Base-by-base conservation (phyloP, 2,113 vertebrate species). In the Philantomba maxwellii region DNA sequence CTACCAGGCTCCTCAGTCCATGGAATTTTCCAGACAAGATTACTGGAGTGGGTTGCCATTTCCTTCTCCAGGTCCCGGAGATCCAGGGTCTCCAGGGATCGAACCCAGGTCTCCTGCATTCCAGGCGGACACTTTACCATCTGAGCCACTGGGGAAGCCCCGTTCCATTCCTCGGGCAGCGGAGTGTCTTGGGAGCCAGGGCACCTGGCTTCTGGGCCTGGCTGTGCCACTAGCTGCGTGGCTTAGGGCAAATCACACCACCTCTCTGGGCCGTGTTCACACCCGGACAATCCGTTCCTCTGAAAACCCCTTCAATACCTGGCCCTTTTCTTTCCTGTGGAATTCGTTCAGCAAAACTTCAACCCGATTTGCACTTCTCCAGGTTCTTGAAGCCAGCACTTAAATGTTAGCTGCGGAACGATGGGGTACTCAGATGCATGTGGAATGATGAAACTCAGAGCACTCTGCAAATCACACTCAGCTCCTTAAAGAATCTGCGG, bases 151-250 rank as follows among this genome's bases (percentile, higher is more conserved):
- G 3, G 60, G 30, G 30, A 64, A 64, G 6, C 30, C 96, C 97
- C 95, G 96, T 97, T 96, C 96, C 96, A 97, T 93, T 96, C 97
- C 94, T 96, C 39, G 10, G 95, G 94, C 75, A 90, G 96, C 39
- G 26, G 86, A 47, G 73, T 83, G 58, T 97, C 95, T 62, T 91
- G 94, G 25, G 85, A 95, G 73, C 93, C 94, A 93, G 97, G 94
- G 81, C 96, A 92, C 97, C 91, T 95, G 96, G 96, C 96, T 94
- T 94, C 97, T 39, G 78, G 93, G 93, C 94, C 96, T 70, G 97
- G 94, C 53, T 97, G 97, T 88, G 97, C 94, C 93, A 94, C 97
- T 36, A 95, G 94, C 39, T 95, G 97, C 96, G 93, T 97, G 95
- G 86, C 95, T 92, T 96, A 30, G 73, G 91, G 89, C 81, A 70